These are phyloP conservation scores for Cololabis saira DNA, from an alignment of 2,113 vertebrate genomes.

Conservation along the genomic window DNA sequence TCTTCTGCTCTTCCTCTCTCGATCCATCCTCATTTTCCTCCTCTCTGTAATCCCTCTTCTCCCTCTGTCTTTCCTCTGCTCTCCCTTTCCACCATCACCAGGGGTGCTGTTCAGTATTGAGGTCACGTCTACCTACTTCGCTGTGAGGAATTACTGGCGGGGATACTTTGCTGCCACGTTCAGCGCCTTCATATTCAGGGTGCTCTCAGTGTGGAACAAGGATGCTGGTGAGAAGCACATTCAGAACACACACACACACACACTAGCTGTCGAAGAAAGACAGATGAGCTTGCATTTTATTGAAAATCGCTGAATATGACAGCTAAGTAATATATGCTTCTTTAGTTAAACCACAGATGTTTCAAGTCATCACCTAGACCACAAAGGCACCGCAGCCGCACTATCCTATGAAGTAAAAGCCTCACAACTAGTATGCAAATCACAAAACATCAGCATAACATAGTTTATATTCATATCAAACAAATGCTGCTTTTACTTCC, in stretches of 20 bases:
- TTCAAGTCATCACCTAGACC: slow-evolving; percentile 38
- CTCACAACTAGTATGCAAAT: slow-evolving; percentile 2
- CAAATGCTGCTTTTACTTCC: neutral
- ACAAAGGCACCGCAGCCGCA: slow-evolving; percentile 7
- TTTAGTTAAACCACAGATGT: slow-evolving; percentile 53
- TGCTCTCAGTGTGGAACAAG: slow-evolving; percentile 98
- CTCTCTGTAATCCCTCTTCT: slow-evolving; percentile 27
- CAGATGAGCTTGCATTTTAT: slow-evolving; percentile 46
- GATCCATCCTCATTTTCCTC: slow-evolving; percentile 37
- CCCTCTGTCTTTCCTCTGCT: slow-evolving; percentile 4
- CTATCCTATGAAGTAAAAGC: neutral
- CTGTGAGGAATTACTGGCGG: slow-evolving; percentile 98
- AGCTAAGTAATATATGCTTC: slow-evolving; percentile 44
- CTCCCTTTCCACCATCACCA: slow-evolving; percentile 49
- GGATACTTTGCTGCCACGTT: slow-evolving; percentile 98
- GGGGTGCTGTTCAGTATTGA: slow-evolving; percentile 91
- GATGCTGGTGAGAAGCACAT: slow-evolving; percentile 87
- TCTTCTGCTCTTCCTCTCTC: slow-evolving; percentile 10
- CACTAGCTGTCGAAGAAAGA: slow-evolving; percentile 23
- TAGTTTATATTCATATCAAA: neutral
- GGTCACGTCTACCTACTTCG: slow-evolving; percentile 99
- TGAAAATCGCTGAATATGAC: slow-evolving; percentile 36
- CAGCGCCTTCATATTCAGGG: slow-evolving; percentile 98
- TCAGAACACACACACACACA: slow-evolving; percentile 34
- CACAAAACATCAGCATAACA: neutral